Base-by-base conservation (phyloP, 2,888 invertebrate species). In the Neoitamus cyanurus region DNA sequence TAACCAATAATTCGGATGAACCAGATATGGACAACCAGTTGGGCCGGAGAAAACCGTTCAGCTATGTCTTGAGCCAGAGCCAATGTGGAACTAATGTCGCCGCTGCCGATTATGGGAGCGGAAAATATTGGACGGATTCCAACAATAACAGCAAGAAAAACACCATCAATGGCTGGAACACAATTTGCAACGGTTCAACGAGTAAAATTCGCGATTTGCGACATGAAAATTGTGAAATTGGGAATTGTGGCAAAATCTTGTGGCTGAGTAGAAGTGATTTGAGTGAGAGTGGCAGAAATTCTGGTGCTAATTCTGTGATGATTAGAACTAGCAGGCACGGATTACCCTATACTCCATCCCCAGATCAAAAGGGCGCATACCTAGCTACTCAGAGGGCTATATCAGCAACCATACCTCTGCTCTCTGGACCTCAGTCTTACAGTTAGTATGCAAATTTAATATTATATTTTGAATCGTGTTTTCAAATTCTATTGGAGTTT, bases 371-470 rank as follows among this genome's bases (percentile, higher is more conserved):
- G 5, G 90, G 88, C 70, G 89, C 90, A 1, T 91, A 88, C 85
- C 87, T 91, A 86, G 90, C 90, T 84, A 91, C 91, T 88, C 90
- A 89, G 84, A 89, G 88, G 87, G 90, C 90, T 70, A 89, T 90
- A 75, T 89, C 89, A 73, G 89, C 93, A 87, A 93, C 93, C 89
- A 93, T 95, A 91, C 95, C 96, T 86, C 93, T 95, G 90, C 93
- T 96, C 87, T 96, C 95, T 90, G 95, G 95, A 87, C 95, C 95
- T 87, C 92, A 94, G 87, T 95, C 95, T 85, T 95, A 95, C 92
- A 95, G 95, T 95, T 93, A 94, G 95, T 95, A 93, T 89, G 4
- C 13, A 13, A 37, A 75, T 30, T 3, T 2, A 25, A 20, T 36
- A 31, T 73, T 73, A 0, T 15, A n/a, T 34, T 30, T 31, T 73